Base-by-base conservation (phyloP, 2,113 vertebrate species). In the Connochaetes taurinus region DNA sequence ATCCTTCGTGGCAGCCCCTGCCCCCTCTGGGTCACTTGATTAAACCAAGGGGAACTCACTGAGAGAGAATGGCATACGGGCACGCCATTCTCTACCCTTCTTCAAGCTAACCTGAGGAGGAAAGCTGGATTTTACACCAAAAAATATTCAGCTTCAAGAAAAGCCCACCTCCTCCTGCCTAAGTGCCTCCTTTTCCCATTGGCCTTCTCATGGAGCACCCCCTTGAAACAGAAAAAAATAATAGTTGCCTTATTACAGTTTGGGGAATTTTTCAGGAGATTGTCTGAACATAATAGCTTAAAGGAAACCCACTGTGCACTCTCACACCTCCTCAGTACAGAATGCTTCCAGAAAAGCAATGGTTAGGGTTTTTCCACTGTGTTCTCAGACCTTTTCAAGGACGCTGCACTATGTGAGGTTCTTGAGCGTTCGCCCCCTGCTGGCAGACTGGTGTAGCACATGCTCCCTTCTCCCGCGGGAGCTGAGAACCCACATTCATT, bases 361-460 rank as follows among this genome's bases (percentile, higher is more conserved):
- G 43, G 25, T 23, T 71, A 93, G 97, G 91, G 83, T 40, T 96
- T 95, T 98, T 94, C 97, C 98, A 97, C 92, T 53, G 52, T 8
- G 0, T 90, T 90, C 87, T 52, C 74, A 52, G 60, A 81, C 47
- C 82, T 80, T 43, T 47, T 45, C 60, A 16, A 33, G 17, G 52
- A 71, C 55, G 19, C 11, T n/a, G 94, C 40, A 0, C 31, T 9
- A 0, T 11, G 16, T 0, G 19, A 55, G 25, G n/a, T 21, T 36
- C 47, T 14, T 52, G 45, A 19, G 74, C 40, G 2, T 33, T 12
- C 27, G 52, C 97, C 98, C 97, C 92, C 98, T 98, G 90, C 98
- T 97, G 98, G 97, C 83, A 15, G 58, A 15, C 19, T 13, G 31
- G 2, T 71, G 94, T 40, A 94, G 62, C 84, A 67, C 94, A 93